Conservation (phyloP, 2,113 vertebrate genomes). For the Grammomys dolichurus region DNA sequence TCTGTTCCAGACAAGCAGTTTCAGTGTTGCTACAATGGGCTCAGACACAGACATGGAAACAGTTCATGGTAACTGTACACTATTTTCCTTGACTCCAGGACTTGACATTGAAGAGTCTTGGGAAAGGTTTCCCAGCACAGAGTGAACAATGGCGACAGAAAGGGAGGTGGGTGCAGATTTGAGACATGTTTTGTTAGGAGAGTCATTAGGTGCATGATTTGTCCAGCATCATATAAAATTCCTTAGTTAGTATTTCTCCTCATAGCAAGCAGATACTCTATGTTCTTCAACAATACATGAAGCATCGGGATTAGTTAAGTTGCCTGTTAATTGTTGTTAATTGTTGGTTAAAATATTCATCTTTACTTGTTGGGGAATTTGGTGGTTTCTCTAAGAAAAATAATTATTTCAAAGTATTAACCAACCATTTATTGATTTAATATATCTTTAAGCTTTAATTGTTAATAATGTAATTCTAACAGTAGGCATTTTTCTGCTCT, state of each 20-base stretch:
- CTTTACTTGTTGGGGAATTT: background rate
- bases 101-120: background rate
- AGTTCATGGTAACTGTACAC: background rate
- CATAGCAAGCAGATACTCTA: background rate
- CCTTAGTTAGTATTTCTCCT: background rate
- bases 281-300: background rate
- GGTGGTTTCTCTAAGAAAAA: conserved; percentile 4
- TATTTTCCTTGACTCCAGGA: background rate
- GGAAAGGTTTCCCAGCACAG: background rate
- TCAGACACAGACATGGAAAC: background rate
- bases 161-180: rapidly evolving
- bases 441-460: background rate
- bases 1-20: background rate
- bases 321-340: background rate
- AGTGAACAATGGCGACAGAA: background rate
- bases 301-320: background rate
- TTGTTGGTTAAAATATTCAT: conserved; percentile 19
- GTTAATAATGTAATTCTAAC: background rate
- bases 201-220: background rate
- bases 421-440: conserved; percentile 17
- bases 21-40: background rate
- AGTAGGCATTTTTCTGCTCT: background rate
- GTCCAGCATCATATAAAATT: background rate
- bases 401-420: conserved; percentile 26
- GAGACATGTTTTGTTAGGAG: background rate